Evolutionary conservation across 2,797 vertebrate genomes (phyloP).

Genomic region (Acanthornis magna): DNA sequence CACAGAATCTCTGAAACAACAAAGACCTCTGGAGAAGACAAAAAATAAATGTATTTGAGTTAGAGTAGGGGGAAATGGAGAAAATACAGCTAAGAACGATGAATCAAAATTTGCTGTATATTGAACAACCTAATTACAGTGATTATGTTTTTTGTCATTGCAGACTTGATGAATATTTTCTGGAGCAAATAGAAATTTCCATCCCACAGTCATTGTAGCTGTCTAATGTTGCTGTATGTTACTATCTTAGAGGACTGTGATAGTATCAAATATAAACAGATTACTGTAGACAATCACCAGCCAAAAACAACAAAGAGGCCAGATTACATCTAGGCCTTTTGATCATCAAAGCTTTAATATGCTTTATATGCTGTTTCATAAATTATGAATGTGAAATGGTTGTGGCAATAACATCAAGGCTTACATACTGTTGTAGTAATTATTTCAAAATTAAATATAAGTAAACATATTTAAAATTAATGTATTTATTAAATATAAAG

Average conservation of each 20-base stretch:
- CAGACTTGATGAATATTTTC: not conserved
- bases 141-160: slow-evolving; percentile 4
- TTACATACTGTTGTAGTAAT: slow-evolving; percentile 55
- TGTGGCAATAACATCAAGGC: slow-evolving; percentile 47
- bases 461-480: slow-evolving; percentile 55
- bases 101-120: not conserved
- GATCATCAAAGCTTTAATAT: slow-evolving; percentile 60
- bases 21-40: not conserved
- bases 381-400: slow-evolving; percentile 66
- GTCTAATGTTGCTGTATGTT: not conserved
- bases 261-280: slow-evolving; percentile 5
- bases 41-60: not conserved
- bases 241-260: not conserved
- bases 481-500: slow-evolving; percentile 57
- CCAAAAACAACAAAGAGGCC: slow-evolving; percentile 42
- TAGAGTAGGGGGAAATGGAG: not conserved
- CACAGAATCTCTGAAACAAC: not conserved
- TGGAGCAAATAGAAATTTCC: slow-evolving; percentile 16
- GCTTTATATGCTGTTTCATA: slow-evolving; percentile 55
- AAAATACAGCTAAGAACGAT: not conserved
- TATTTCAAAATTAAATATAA: slow-evolving; percentile 68
- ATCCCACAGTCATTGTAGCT: not conserved
- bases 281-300: slow-evolving; percentile 25
- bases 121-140: slow-evolving; percentile 6
- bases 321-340: slow-evolving; percentile 40